These are phyloP conservation scores for Sebastes cheni DNA, from an alignment of 2,797 vertebrate species.

Conservation along the genomic window DNA sequence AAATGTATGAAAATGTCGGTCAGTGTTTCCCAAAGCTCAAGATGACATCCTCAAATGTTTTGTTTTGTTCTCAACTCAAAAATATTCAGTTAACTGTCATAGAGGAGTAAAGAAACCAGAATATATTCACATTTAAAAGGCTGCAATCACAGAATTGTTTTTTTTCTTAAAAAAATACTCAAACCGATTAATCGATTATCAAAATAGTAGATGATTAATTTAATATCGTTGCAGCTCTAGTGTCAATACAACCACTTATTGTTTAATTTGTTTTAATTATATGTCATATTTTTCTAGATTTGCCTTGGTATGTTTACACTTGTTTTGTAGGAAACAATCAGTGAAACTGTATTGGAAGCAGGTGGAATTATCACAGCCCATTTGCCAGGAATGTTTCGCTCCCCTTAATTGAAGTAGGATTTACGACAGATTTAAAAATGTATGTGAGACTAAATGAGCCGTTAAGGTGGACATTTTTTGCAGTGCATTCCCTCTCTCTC, in stretches of 20 bases:
- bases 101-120: too few relatives aligned
- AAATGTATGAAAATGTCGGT: too few relatives aligned
- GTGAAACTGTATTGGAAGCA: constrained; percentile 13
- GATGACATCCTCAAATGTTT: too few relatives aligned
- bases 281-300: not conserved
- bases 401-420: constrained; percentile 48
- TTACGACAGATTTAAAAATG: constrained; percentile 44
- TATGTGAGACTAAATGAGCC: constrained; percentile 40
- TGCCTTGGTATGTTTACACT: constrained; percentile 5
- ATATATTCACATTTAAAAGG: too few relatives aligned
- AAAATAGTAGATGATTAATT: too few relatives aligned
- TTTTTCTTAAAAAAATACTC: too few relatives aligned
- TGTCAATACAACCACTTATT: not conserved
- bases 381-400: constrained; percentile 28
- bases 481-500: not conserved
- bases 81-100: too few relatives aligned
- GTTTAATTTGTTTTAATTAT: not conserved
- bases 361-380: constrained; percentile 47
- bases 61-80: too few relatives aligned
- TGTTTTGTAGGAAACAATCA: constrained; percentile 19
- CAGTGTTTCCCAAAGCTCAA: too few relatives aligned
- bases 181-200: too few relatives aligned
- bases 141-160: too few relatives aligned
- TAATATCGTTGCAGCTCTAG: too few relatives aligned
- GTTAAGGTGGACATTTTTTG: constrained; percentile 39